Evolutionary conservation across 1,140 invertebrate species (phyloP), one percentile per base, ranked within the genome.

Genomic region (Drepana arcuata): DNA sequence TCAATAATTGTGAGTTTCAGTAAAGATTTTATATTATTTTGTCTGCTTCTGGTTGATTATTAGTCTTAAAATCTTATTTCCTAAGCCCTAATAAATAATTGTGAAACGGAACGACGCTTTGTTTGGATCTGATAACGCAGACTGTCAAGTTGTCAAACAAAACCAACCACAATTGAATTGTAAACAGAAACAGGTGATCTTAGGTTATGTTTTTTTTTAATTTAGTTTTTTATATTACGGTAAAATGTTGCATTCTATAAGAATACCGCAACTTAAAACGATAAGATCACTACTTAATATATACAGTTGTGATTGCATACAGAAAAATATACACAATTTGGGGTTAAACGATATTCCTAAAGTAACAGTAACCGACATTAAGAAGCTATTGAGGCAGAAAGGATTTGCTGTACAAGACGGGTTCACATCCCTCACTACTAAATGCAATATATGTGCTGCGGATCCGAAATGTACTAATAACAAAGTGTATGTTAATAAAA

Each of bases 401-500:
- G 75, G 75, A 2, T 66, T 70, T 41, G 58, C 75, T 2, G 73
- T 80, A 10, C 75, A 75, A 42, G 75, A 80, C 31, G 73, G 75
- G 1, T 74, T 60, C 37, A 78, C 75, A 7, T 75, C 75, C 18
- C 31, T 77, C 28, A 66, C 59, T 7, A 77, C 63, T 1, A 78
- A 72, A 32, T 81, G 75, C 47, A 48, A 51, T 4, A 36, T 81
- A 41, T 81, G 77, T 41, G 42, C 58, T 10, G 48, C 31, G 27
- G 66, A 74, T 3, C 33, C 62, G 9, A 72, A 72, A 46, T 62
- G 54, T 18, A n/a, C 10, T 7, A 64, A 75, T 14, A 67, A 37
- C 37, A 80, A 72, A 43, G 29, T 81, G 9, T 75, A 65, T 45
- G 52, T 81, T 2, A 81, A 81, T 36, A 81, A 81, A 70, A 71